phyloP scores from a whole-genome alignment of 2,888 invertebrate genomes.

The Gisinianus flammeolus region DNA sequence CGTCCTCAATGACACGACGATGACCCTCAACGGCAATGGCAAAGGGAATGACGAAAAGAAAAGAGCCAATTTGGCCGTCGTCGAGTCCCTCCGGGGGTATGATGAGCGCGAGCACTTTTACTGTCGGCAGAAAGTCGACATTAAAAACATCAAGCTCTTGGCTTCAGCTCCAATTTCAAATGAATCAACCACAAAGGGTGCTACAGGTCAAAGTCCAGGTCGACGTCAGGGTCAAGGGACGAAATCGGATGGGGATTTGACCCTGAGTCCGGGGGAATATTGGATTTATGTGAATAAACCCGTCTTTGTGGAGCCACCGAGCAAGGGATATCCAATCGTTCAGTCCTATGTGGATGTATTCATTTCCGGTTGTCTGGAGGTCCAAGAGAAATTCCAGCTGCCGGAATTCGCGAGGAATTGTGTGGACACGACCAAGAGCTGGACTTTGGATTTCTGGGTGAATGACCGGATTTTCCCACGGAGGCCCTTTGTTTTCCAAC shows the following conservation, averaged over 20 bases:
- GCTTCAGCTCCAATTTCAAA: too few species aligned
- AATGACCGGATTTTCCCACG: neutral
- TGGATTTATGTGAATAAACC: constrained; percentile 14
- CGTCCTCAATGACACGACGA: too few species aligned
- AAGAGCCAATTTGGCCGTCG: too few species aligned
- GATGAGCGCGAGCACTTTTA: neutral
- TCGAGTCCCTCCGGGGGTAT: neutral
- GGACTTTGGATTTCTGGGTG: neutral
- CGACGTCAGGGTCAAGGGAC: too few species aligned
- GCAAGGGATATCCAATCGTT: neutral
- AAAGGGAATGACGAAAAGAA: too few species aligned
- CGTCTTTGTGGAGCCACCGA: neutral
- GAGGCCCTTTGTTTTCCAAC: neutral
- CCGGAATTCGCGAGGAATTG: neutral
- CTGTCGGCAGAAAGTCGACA: neutral
- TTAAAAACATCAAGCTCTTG: neutral
- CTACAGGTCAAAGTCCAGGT: too few species aligned
- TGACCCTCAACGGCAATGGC: neutral
- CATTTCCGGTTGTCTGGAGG: neutral
- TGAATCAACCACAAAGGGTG: too few species aligned
- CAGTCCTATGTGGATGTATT: constrained; percentile 1
- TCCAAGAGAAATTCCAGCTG: neutral
- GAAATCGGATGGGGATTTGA: too few species aligned
- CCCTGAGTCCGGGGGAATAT: neutral
- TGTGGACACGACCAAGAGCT: neutral